Evolutionary conservation across 2,797 vertebrate genomes (phyloP).

Genomic region (Babyrousa celebensis): DNA sequence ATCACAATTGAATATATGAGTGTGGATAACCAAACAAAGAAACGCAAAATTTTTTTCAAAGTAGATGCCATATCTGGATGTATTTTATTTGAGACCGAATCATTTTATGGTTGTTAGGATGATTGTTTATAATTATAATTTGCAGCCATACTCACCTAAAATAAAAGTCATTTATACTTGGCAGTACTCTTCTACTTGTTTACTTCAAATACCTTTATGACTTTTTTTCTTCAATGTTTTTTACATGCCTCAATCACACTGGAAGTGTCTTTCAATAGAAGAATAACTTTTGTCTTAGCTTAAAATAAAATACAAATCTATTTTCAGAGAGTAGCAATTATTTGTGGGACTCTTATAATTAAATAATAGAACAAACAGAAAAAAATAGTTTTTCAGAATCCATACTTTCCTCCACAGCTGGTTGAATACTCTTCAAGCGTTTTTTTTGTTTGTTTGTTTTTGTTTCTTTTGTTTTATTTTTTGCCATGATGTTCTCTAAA

Average conservation of each 20-base stretch:
- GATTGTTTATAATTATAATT: neutral
- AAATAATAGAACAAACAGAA: neutral
- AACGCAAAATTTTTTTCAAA: conserved; percentile 83
- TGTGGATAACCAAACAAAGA: conserved; percentile 77
- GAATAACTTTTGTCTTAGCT: neutral
- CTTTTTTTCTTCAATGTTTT: neutral
- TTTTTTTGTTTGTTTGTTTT: neutral
- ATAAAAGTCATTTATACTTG: neutral
- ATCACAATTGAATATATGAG: conserved; percentile 74
- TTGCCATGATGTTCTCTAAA: neutral
- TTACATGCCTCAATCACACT: neutral
- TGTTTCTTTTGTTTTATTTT: neutral
- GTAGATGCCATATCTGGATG: conserved; percentile 76
- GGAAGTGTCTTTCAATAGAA: conserved; percentile 29
- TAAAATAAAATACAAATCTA: neutral
- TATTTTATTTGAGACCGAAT: conserved; percentile 84
- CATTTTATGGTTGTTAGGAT: conserved; percentile 73
- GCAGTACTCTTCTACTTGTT: neutral
- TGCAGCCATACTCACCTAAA: conserved; percentile 25
- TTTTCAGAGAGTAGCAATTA: neutral
- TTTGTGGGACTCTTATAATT: conserved; percentile 2
- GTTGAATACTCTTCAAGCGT: neutral
- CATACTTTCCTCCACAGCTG: neutral
- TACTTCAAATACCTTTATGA: conserved; percentile 2
- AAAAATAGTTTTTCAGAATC: conserved; percentile 11